Evolutionary conservation across 2,113 vertebrate species (phyloP).

Genomic region (Trichomycterus rosablanca): DNA sequence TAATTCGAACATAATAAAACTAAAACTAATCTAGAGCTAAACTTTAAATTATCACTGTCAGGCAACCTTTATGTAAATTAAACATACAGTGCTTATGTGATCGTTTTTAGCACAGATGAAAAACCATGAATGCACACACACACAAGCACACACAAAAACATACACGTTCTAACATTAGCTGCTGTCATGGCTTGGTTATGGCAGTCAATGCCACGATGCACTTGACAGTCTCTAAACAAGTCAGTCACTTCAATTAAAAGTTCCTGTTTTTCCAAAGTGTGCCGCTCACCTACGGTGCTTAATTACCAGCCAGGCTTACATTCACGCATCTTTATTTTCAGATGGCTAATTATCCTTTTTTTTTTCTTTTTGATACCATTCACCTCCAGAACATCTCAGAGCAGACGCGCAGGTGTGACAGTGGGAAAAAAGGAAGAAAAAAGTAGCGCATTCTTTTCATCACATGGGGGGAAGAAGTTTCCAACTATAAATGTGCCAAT

Average conservation of each 20-base stretch:
- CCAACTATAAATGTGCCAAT: constrained; percentile 11
- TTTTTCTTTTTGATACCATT: constrained; percentile 49
- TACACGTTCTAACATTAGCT: constrained; percentile 33
- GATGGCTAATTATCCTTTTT: constrained; percentile 63
- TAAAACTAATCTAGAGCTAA: too few relatives aligned
- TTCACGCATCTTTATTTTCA: constrained; percentile 67
- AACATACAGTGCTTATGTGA: background rate
- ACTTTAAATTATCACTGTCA: too few relatives aligned
- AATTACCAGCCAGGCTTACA: constrained; percentile 65
- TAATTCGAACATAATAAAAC: too few relatives aligned
- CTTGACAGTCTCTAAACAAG: constrained; percentile 52
- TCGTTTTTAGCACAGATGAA: background rate
- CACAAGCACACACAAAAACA: constrained; percentile 29
- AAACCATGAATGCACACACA: constrained; percentile 33
- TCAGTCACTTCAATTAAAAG: constrained; percentile 62
- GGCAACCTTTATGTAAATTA: too few relatives aligned
- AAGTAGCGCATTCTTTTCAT: constrained; percentile 31
- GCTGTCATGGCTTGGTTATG: constrained; percentile 31
- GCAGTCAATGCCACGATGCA: constrained; percentile 31
- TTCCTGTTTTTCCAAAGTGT: constrained; percentile 56
- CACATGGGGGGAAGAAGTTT: constrained; percentile 17
- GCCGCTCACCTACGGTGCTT: constrained; percentile 59
- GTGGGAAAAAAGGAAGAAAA: constrained; percentile 47
- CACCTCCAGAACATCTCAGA: constrained; percentile 44
- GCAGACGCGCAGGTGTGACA: constrained; percentile 57